These are phyloP conservation scores for Sphaerophoria rueppellii DNA, from an alignment of 2,888 invertebrate species.

Conservation along the genomic window DNA sequence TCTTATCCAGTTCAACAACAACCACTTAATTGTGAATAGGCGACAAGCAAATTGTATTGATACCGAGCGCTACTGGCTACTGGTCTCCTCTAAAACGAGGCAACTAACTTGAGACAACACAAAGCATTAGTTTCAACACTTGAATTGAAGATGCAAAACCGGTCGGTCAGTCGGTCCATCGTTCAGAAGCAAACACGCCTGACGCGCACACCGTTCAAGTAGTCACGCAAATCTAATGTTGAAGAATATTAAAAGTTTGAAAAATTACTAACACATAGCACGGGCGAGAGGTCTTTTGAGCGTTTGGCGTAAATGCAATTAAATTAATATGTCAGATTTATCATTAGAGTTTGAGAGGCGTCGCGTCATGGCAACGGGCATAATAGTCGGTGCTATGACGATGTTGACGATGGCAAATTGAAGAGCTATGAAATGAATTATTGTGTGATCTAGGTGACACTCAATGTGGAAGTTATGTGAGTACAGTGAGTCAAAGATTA, in stretches of 20 bases:
- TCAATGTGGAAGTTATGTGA: neutral
- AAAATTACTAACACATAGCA: slow-evolving; percentile 58
- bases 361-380: slow-evolving; percentile 4
- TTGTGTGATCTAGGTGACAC: slow-evolving; percentile 57
- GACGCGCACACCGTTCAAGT: neutral
- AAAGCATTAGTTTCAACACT: slow-evolving; percentile 69
- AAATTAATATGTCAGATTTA: slow-evolving; percentile 69
- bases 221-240: slow-evolving; percentile 70
- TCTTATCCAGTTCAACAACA: slow-evolving; percentile 48
- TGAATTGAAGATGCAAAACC: slow-evolving; percentile 70
- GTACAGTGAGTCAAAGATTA: slow-evolving; percentile 38
- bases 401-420: neutral
- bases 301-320: slow-evolving; percentile 67
- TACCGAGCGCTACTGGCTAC: slow-evolving; percentile 5
- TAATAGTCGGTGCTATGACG: slow-evolving; percentile 12
- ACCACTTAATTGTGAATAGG: slow-evolving; percentile 16
- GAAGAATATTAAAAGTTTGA: slow-evolving; percentile 57
- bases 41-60: neutral
- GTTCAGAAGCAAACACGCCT: slow-evolving; percentile 1
- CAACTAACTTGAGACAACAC: slow-evolving; percentile 48
- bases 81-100: neutral
- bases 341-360: slow-evolving; percentile 55
- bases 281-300: slow-evolving; percentile 14
- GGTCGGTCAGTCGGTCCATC: slow-evolving; percentile 42
- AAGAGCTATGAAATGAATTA: slow-evolving; percentile 52